Percentiles rank a stretch among this genome's conserved stretches.
Conservation (phyloP, 2,797 vertebrate species). For the Antrozous pallidus region DNA sequence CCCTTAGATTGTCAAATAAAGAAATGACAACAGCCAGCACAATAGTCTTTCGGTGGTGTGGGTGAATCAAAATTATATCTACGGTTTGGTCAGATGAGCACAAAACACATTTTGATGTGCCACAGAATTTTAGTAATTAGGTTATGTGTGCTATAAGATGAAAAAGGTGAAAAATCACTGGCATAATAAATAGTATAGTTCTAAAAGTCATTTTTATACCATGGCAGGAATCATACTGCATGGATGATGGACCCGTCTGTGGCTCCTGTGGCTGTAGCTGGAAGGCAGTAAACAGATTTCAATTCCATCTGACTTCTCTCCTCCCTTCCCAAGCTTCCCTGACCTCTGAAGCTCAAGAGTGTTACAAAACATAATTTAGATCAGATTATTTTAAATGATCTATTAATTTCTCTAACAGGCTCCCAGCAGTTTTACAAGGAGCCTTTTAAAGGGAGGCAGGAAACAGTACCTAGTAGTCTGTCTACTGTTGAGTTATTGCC, state of each 20-base stretch:
- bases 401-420: background rate
- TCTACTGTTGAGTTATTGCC: conserved; percentile 41
- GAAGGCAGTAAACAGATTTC: conserved; percentile 40
- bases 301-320: conserved; percentile 50
- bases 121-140: background rate
- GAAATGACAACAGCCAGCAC: background rate
- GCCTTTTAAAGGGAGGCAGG: conserved; percentile 41
- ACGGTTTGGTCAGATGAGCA: background rate
- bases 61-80: background rate
- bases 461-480: conserved; percentile 27
- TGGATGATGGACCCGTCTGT: conserved; percentile 43
- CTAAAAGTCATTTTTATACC: conserved; percentile 35
- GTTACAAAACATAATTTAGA: conserved; percentile 38
- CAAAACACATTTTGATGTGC: background rate
- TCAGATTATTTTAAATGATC: conserved; percentile 35
- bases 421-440: conserved; percentile 33
- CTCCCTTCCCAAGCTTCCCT: conserved; percentile 27
- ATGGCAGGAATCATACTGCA: conserved; percentile 38
- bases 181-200: conserved; percentile 15
- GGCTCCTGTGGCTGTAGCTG: background rate
- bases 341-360: conserved; percentile 24
- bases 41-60: background rate
- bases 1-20: background rate
- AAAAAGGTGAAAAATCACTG: background rate
- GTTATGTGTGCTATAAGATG: background rate